Base-by-base conservation (phyloP, 2,888 invertebrate genomes). In the Sarcophaga carnaria region DNA sequence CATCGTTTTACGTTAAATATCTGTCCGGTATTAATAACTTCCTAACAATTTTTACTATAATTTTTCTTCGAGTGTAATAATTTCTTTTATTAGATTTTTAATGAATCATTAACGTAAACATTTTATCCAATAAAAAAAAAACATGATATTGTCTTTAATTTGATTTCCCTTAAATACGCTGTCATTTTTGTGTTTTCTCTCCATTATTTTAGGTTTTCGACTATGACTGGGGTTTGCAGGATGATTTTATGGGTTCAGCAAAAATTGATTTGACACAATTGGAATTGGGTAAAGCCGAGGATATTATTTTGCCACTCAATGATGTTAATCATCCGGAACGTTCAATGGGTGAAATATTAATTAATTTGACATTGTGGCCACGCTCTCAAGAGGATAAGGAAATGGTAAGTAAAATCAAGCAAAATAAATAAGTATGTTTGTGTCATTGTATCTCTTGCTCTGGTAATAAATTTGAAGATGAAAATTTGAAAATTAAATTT, bases 201-300 rank as follows among this genome's bases (percentile, higher is more conserved):
- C 5, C 4, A 14, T 54, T 20, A 59, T 83, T 69, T 5, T 92
- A 97, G 97, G 97, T 99, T 8, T 99, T 97, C 93, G 99, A 99
- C 94, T 99, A 99, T 93, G 99, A 99, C 93, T 98, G 99, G 97
- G 99, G 98, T 49, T 95, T 98, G 66, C 96, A 97, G 94, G 99
- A 99, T 93, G 99, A 99, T 94, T 99, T 99, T 93, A 99, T 99
- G 98, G 99, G 99, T 1, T 96, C 97, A 76, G 97, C 98, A 10
- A 95, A 95, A 88, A 93, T 99, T 89, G 98, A 98, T 92, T 95
- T 99, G 79, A 96, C 97, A 1, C 95, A 96, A 67, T 93, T 99
- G 88, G 98, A 98, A 90, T 94, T 98, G 75, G 97, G 96, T 71
- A 94, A 96, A 86, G 93, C 95, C 2, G 96, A 96, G 90, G 98